Percentiles rank a stretch among this genome's conserved stretches.
These are phyloP conservation scores for Rapana venosa DNA, from an alignment of 2,888 invertebrate genomes.

Conservation along the genomic window DNA sequence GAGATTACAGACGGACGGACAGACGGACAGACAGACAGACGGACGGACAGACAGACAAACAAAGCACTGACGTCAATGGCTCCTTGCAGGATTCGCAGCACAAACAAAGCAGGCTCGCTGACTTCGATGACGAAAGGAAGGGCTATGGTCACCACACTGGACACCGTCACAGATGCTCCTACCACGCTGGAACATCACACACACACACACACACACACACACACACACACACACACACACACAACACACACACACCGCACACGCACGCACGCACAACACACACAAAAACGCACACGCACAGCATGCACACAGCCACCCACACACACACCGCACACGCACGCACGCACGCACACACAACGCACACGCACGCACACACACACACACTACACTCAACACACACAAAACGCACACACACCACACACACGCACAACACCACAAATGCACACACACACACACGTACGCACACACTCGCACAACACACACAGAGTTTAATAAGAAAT, in stretches of 20 bases:
- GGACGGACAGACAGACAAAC: neutral
- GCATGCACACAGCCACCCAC: neutral
- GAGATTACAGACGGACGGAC: neutral
- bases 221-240: slow-evolving; percentile 14
- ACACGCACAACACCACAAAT: too few relatives aligned
- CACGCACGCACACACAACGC: neutral
- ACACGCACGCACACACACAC: neutral
- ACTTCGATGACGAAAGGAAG: neutral
- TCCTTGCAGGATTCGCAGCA: neutral
- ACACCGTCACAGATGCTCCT: neutral
- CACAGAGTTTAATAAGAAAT: too few relatives aligned
- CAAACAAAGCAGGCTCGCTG: neutral
- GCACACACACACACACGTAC: too few relatives aligned
- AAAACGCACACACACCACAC: too few relatives aligned
- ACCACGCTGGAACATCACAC: neutral
- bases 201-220: slow-evolving; percentile 16
- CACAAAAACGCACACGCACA: neutral
- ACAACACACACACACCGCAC: neutral
- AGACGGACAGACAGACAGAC: neutral
- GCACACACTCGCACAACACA: too few relatives aligned
- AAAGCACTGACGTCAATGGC: neutral
- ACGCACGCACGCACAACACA: neutral
- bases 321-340: neutral
- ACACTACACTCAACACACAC: neutral
- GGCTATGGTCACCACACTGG: neutral